Base-by-base conservation (phyloP, 2,797 vertebrate genomes). In the Pogonophryne albipinna region DNA sequence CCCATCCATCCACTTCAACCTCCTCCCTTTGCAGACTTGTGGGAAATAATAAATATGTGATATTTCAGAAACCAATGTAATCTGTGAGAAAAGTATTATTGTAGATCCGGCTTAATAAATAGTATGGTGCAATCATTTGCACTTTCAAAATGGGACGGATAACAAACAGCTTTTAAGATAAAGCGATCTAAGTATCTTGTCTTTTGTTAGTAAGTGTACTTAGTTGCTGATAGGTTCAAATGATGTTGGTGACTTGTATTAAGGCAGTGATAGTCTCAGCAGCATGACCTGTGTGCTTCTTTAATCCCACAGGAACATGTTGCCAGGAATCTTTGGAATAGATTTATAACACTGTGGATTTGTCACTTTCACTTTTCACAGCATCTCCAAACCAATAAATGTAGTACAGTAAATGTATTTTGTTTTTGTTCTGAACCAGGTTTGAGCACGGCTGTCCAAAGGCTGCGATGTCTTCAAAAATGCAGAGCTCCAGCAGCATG, bases 391-490 rank as follows among this genome's bases (percentile, higher is more conserved):
- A 62, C 50, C 53, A 41, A 75, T 74, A 61, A 47, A 74, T 2
- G 4, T 17, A 16, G 20, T 46, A 17, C 3, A 64, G 3, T 52
- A 31, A 53, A 14, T 50, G 27, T 15, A 5, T 50, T 15, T 7
- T 8, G 62, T 20, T 51, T 63, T 52, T 52, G n/a, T 77, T 67
- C 62, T 14, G 1, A 27, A 46, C 38, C 82, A 92, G 89, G 76
- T 85, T 70, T 74, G 12, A 69, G 50, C 49, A 34, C 60, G 77
- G 74, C 68, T 82, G 75, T 70, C 62, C 75, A 42, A 42, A 71
- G 62, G 46, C 52, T 60, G 95, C 89, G 17, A 97, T 97, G 97
- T 97, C 97, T 23, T 96, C 96, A 60, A 97, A 97, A 91, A 95
- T 96, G 3, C 92, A 95, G 60, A 96, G 93, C 84, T 96, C 95